Evolutionary conservation across 1,140 invertebrate genomes (phyloP).

Genomic region (Metaphire vulgaris): DNA sequence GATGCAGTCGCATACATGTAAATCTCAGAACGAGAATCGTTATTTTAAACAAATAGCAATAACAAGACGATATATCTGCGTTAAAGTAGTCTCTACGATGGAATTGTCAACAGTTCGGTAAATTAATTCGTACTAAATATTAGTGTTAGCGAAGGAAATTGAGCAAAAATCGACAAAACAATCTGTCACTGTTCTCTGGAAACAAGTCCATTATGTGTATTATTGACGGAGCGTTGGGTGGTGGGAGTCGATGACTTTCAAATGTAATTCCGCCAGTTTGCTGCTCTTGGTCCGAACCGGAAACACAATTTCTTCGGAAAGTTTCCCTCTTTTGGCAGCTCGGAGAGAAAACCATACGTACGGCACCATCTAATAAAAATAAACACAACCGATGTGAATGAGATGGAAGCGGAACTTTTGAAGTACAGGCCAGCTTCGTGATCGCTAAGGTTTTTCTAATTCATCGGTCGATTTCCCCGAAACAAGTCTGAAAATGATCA

Average conservation of each 20-base stretch:
- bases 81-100: neutral
- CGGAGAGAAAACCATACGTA: slow-evolving; percentile 11
- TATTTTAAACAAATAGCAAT: no score
- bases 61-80: neutral
- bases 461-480: no score
- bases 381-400: no score
- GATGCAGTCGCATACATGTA: no score
- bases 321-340: slow-evolving; percentile 24
- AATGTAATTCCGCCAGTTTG: slow-evolving; percentile 9
- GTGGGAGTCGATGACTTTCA: neutral
- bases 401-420: neutral
- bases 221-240: neutral
- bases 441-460: neutral
- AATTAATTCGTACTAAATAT: neutral
- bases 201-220: neutral
- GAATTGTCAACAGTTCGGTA: neutral
- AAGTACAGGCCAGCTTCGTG: neutral
- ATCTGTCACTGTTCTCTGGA: neutral
- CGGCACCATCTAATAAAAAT: slow-evolving; percentile 15
- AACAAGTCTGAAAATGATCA: no score
- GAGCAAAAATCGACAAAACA: neutral
- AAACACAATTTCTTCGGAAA: slow-evolving; percentile 30
- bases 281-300: slow-evolving; percentile 25
- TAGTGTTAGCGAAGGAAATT: neutral
- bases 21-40: no score